These are phyloP conservation scores for Zoanthus solanderi DNA, from an alignment of 92 coral and sea anemone species.

Conservation along the genomic window DNA sequence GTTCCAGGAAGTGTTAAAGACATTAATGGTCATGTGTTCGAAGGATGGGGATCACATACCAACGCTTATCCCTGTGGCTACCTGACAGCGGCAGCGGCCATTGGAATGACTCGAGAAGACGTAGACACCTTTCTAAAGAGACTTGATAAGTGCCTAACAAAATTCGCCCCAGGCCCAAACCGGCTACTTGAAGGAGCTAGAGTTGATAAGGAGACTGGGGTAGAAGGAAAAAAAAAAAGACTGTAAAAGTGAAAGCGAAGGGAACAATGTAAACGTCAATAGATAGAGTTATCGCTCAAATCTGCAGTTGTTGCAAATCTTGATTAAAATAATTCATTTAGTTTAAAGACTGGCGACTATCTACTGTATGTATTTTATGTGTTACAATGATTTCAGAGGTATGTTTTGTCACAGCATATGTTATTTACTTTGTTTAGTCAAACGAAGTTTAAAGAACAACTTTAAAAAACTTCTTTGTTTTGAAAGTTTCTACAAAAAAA, in stretches of 20 bases:
- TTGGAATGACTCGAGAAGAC: constrained; percentile 93
- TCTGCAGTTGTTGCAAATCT: background rate
- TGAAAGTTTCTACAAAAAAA: no score
- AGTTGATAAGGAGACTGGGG: constrained; percentile 1
- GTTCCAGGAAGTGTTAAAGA: constrained; percentile 86
- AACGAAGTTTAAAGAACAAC: no score
- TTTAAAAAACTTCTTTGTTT: no score
- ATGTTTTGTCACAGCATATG: no score
- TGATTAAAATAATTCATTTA: background rate
- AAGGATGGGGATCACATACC: constrained; percentile 97
- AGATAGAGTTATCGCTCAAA: background rate
- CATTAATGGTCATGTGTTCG: constrained; percentile 89
- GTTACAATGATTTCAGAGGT: no score
- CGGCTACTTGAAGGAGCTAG: constrained; percentile 21
- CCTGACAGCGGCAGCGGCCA: constrained; percentile 97
- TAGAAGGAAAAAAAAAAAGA: background rate
- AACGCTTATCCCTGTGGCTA: constrained; percentile 88
- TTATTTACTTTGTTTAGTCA: no score
- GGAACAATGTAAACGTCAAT: constrained; percentile 12
- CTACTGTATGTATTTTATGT: no score
- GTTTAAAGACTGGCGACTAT: no score
- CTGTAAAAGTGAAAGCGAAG: constrained; percentile 1
- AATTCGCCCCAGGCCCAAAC: constrained; percentile 49
- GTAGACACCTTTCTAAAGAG: constrained; percentile 92
- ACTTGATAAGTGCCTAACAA: constrained; percentile 88